Base-by-base conservation (phyloP, 2,888 invertebrate species). In the Charanyca ferruginea region DNA sequence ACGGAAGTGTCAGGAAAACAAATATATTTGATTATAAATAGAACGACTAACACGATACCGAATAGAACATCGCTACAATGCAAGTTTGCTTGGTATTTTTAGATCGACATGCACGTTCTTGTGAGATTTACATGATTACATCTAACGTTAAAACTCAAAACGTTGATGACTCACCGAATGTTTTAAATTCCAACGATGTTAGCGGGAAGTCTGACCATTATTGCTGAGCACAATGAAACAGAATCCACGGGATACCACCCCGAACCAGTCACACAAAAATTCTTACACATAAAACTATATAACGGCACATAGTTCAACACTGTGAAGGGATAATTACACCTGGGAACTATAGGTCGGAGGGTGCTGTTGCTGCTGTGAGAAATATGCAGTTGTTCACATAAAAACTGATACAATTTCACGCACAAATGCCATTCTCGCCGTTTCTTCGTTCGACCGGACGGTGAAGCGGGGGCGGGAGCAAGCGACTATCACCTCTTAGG, bases 111-210 rank as follows among this genome's bases (percentile, higher is more conserved):
- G 80, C 80, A 77, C 67, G 65, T 73, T 77, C 64, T 62, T 72
- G 61, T 54, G 32, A 66, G 53, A 63, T 73, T 75, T 64, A 63
- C 63, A 71, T 62, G 61, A 55, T 64, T 58, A 71, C 53, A 79
- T 61, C 41, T 74, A 66, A 81, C 83, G 86, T 85, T 87, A 87
- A 67, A 82, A 85, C 87, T 85, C 83, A 87, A 91, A 91, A 89
- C 81, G 86, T 77, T 84, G 92, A 91, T 95, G 95, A 95, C 95
- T 95, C 95, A 95, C 95, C 94, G 86, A 92, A 92, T 94, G 89
- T 90, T 94, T 94, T 93, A 94, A 94, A 95, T 94, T 94, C 93
- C 93, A 92, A 93, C 89, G 90, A 91, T 87, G 91, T 90, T 89
- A 94, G 93, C 91, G 92, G 93, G 92, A 93, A 93, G 87, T 88